Evolutionary conservation across 2,797 vertebrate genomes (phyloP).

Genomic region (Limosa lapponica): DNA sequence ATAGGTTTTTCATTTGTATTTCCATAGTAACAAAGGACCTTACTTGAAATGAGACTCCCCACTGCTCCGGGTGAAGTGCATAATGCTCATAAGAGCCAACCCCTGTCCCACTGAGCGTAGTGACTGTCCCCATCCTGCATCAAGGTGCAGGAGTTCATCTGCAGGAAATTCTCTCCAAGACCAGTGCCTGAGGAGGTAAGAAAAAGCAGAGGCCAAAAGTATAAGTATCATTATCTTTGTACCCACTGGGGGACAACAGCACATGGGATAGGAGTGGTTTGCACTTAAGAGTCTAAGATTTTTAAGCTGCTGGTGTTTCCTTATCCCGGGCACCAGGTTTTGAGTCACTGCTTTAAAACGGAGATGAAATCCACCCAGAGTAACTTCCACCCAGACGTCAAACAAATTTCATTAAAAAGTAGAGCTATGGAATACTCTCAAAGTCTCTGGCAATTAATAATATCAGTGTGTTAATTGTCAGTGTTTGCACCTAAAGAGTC

Average conservation of each 20-base stretch:
- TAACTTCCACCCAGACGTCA: not conserved
- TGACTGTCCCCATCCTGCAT: not conserved
- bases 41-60: not conserved
- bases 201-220: not conserved
- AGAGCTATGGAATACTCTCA: fast-evolving
- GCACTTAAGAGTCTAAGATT: too few species aligned
- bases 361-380: not conserved
- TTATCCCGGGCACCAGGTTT: not conserved
- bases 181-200: not conserved
- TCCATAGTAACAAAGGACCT: constrained; percentile 37
- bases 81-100: not conserved
- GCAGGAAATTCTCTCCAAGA: not conserved
- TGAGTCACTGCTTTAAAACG: not conserved
- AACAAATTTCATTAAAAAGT: not conserved
- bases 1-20: constrained; percentile 21
- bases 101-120: not conserved
- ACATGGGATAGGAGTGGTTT: not conserved
- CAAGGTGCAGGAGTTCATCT: not conserved
- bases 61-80: not conserved
- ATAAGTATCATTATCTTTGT: fast-evolving
- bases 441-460: fast-evolving
- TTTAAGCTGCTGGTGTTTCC: not conserved
- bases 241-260: not conserved
- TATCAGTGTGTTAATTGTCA: fast-evolving
- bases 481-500: fast-evolving